These are phyloP conservation scores for Perca schrenkii DNA, from an alignment of 2,113 vertebrate genomes.

Conservation along the genomic window DNA sequence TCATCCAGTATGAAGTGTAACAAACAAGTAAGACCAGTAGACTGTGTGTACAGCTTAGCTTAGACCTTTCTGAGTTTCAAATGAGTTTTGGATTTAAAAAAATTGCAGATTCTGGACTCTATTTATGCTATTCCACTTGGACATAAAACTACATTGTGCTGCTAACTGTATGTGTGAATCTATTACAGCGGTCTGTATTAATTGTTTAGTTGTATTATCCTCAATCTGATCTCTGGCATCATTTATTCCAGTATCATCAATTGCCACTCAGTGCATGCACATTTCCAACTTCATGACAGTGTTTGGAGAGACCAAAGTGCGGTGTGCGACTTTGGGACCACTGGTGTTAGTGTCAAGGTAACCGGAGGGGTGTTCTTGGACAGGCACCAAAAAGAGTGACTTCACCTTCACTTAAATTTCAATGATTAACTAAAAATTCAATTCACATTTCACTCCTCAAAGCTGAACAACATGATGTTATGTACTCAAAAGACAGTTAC, in stretches of 20 bases:
- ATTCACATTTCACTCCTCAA: neutral
- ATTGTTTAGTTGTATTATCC: neutral
- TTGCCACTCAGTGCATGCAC: neutral
- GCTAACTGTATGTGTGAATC: neutral
- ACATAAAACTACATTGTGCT: neutral
- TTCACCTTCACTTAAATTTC: neutral
- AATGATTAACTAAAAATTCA: neutral
- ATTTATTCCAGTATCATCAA: neutral
- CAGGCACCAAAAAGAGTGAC: neutral
- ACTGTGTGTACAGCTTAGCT: neutral
- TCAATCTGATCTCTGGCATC: neutral
- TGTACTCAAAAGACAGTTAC: neutral
- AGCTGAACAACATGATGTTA: neutral
- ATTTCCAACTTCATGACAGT: neutral
- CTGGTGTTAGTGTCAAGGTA: neutral
- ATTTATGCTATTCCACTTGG: neutral
- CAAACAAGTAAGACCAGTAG: too few species aligned
- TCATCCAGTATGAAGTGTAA: neutral
- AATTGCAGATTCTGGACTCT: neutral
- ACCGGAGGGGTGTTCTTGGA: neutral
- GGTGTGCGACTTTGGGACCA: neutral
- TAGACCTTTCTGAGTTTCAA: neutral
- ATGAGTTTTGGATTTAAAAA: neutral
- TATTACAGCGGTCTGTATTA: neutral
- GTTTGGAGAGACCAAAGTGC: constrained; percentile 9